Evolutionary conservation across 2,797 vertebrate genomes (phyloP).

Genomic region (Naso thynnoides): DNA sequence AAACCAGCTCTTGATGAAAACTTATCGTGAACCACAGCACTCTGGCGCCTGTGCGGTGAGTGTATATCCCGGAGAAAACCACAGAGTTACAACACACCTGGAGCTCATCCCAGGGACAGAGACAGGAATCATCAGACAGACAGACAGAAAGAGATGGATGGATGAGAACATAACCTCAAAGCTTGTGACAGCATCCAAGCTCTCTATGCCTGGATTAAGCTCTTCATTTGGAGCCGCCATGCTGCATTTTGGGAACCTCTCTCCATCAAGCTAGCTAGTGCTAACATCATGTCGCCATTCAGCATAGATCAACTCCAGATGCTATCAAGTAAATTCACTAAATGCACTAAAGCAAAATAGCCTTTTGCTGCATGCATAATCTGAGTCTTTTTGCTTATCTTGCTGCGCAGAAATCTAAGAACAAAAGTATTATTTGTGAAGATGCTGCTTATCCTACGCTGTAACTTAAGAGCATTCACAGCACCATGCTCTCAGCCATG

Average conservation of each 20-base stretch:
- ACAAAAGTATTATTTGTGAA: conserved; percentile 18
- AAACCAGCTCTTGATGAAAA: conserved; percentile 60
- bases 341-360: conserved; percentile 51
- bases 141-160: conserved; percentile 19
- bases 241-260: conserved; percentile 45
- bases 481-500: conserved; percentile 10
- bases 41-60: conserved; percentile 56
- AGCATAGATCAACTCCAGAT: conserved; percentile 79
- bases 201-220: conserved; percentile 37
- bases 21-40: conserved; percentile 46
- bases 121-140: conserved; percentile 26
- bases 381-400: background rate
- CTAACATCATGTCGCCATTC: conserved; percentile 60
- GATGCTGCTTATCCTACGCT: conserved; percentile 14
- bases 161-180: conserved; percentile 59
- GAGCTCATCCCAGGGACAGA: conserved; percentile 58
- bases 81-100: conserved; percentile 73
- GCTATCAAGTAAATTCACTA: conserved; percentile 64
- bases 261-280: conserved; percentile 47
- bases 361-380: conserved; percentile 33
- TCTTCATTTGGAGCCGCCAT: conserved; percentile 47
- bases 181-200: conserved; percentile 43
- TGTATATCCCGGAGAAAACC: conserved; percentile 56
- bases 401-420: conserved; percentile 1
- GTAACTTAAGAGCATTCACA: conserved; percentile 15